Evolutionary conservation across 37 sponge, comb jelly and placozoan genomes (phyloP).

Genomic region (Petrosia ficiformis): DNA sequence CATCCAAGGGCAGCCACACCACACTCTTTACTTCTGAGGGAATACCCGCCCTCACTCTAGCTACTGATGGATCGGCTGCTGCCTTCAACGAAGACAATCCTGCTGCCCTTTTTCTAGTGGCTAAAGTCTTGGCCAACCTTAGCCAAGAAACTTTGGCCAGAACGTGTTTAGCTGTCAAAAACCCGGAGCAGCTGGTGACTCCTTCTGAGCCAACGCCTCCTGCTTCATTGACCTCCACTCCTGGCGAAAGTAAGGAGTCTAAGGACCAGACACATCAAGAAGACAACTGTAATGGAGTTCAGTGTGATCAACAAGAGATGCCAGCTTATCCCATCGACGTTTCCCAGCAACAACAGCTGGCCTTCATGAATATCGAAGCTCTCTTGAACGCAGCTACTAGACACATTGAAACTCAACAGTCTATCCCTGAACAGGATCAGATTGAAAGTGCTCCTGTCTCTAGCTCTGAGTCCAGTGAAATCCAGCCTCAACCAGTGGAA

Average conservation of each 20-base stretch:
- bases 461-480: not conserved
- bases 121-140: conserved; percentile 80
- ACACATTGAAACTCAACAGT: not conserved
- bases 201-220: conserved; percentile 63
- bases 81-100: conserved; percentile 26
- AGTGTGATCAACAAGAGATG: not conserved
- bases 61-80: not conserved
- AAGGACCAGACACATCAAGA: not conserved
- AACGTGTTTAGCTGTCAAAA: conserved; percentile 52
- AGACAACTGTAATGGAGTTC: not conserved
- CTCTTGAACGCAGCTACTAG: conserved; percentile 67
- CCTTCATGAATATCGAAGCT: conserved; percentile 70
- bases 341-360: conserved; percentile 6
- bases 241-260: conserved; percentile 2
- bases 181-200: conserved; percentile 57
- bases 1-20: conserved; percentile 56
- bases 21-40: conserved; percentile 52
- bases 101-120: conserved; percentile 73
- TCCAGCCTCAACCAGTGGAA: not conserved
- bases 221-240: conserved; percentile 43
- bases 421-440: not conserved
- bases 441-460: not conserved
- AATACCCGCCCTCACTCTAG: conserved; percentile 27
- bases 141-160: conserved; percentile 77
- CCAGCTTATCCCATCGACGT: not conserved